phyloP scores from a whole-genome alignment of 2,113 vertebrate genomes.

The Callorhinus ursinus region DNA sequence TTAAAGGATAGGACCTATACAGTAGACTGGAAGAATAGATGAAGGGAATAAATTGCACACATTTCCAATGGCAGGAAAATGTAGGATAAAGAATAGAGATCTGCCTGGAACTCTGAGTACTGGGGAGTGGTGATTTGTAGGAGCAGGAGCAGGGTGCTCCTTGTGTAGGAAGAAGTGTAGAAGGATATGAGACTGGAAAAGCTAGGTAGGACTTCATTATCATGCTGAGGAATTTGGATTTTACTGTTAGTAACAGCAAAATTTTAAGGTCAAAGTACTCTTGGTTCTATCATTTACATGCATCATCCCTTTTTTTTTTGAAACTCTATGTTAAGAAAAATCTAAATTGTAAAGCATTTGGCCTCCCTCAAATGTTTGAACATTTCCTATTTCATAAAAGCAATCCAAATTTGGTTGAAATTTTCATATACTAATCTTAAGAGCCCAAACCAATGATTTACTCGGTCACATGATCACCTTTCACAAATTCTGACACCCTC shows the following conservation, averaged over 20 bases:
- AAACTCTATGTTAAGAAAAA: neutral
- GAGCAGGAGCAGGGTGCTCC: neutral
- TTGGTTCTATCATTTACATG: neutral
- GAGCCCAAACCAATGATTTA: neutral
- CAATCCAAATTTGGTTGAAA: neutral
- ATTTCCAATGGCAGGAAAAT: neutral
- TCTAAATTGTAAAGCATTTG: constrained; percentile 23
- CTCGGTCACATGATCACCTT: neutral
- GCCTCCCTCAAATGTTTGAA: neutral
- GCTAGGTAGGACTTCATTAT: neutral
- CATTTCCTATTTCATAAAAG: neutral
- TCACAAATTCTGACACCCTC: neutral
- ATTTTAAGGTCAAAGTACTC: neutral
- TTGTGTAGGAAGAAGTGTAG: neutral
- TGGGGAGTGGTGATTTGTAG: neutral
- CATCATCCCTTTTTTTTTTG: neutral
- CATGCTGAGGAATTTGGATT: neutral
- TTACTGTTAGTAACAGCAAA: neutral
- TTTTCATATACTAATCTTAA: neutral
- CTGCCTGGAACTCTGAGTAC: neutral
- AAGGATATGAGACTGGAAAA: neutral
- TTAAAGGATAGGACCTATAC: neutral
- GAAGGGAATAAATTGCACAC: neutral
- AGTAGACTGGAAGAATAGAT: neutral
- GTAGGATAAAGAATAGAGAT: neutral